Conservation (phyloP, 2,113 vertebrate species). For the Pagrus major region DNA sequence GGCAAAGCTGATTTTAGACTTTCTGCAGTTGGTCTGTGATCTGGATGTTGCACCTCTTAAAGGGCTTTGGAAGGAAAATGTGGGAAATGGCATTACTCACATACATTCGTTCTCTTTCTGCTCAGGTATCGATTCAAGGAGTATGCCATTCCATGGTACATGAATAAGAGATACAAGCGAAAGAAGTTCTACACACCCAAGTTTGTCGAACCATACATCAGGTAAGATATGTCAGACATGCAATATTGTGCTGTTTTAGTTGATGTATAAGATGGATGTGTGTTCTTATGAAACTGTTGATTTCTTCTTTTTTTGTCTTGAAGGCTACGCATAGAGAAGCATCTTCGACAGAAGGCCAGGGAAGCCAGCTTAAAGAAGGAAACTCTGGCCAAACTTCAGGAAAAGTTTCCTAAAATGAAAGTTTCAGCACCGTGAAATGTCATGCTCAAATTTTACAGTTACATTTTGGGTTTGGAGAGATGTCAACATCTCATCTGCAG, state of each 20-base stretch:
- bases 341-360: constrained; percentile 73
- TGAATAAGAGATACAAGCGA: constrained; percentile 90
- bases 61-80: neutral
- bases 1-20: neutral
- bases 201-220: constrained; percentile 88
- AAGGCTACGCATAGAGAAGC: constrained; percentile 90
- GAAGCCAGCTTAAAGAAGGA: constrained; percentile 69
- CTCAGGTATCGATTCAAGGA: constrained; percentile 93
- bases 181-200: constrained; percentile 89
- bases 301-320: constrained; percentile 44
- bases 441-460: neutral
- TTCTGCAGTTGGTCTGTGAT: neutral
- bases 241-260: neutral
- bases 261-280: neutral
- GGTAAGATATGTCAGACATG: constrained; percentile 78
- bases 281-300: neutral
- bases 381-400: constrained; percentile 73
- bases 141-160: constrained; percentile 94
- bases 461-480: neutral
- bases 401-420: constrained; percentile 85
- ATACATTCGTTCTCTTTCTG: neutral
- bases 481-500: neutral
- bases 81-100: neutral
- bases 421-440: constrained; percentile 57
- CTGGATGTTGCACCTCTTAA: neutral